Evolutionary conservation across 2,113 vertebrate genomes (phyloP), one percentile per base, ranked within the genome.

Genomic region (Austrofundulus limnaeus): DNA sequence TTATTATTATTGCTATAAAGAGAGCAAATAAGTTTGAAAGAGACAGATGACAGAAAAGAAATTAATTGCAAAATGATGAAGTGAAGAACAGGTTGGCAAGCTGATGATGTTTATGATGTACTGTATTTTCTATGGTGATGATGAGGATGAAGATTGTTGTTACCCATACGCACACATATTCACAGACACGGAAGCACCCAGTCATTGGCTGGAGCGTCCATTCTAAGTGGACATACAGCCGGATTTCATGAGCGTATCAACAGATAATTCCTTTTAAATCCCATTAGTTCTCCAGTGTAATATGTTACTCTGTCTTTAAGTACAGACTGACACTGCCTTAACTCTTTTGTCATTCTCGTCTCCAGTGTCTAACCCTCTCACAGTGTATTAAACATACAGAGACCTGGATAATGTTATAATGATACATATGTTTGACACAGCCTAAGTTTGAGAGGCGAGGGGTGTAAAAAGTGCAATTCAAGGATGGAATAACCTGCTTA

Each of bases 241-340:
- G 61, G 77, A 77, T 77, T 70, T 67, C 76, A 70, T 80, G 74
- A 82, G 50, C 87, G 77, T 84, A 82, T 81, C 76, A 77, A 79
- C 78, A 72, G 83, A 88, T 92, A 91, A 92, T 90, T 90, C 90
- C 87, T 69, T 39, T 85, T 87, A 92, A 92, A 93, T 92, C 91
- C 84, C 68, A 84, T 90, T 87, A 91, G 81, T 85, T 74, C 78
- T 78, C 78, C 56, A 46, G 43, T 51, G 61, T 85, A 69, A 75
- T 61, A 77, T 65, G 77, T 80, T 81, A 66, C 77, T 74, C 75
- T 81, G 53, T 58, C 78, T 88, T 83, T 81, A 89, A 82, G 55
- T 77, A 66, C 73, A 51, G 34, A 73, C 82, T 51, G 77, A n/a
- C 75, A 23, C 61, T 43, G 61, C 66, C 46, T 53, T 49, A 19